phyloP scores from a whole-genome alignment of 2,797 vertebrate genomes.

The Microctenopoma stevenorrisi region DNA sequence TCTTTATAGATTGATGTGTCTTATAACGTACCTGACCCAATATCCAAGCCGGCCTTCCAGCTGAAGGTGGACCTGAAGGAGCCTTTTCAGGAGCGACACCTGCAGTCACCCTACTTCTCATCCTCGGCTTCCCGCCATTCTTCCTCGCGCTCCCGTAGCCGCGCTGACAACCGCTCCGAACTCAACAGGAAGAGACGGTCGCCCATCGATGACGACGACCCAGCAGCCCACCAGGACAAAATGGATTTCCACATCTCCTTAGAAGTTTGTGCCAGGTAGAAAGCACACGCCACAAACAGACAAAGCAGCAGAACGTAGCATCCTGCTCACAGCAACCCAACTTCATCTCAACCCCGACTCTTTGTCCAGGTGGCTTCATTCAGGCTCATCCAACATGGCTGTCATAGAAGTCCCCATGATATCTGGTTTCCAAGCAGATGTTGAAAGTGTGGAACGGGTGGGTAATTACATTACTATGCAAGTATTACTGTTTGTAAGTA shows the following conservation, averaged over 20 bases:
- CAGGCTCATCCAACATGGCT: constrained; percentile 95
- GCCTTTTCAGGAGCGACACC: constrained; percentile 80
- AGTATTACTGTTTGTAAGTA: no score
- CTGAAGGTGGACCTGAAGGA: constrained; percentile 91
- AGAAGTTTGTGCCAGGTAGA: constrained; percentile 91
- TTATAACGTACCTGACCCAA: constrained; percentile 92
- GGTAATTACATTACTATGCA: constrained; percentile 13
- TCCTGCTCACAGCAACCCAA: neutral
- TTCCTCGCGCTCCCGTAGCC: constrained; percentile 69
- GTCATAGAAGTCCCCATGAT: constrained; percentile 92
- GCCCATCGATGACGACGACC: constrained; percentile 89
- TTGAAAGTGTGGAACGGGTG: constrained; percentile 93
- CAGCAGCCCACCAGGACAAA: constrained; percentile 88
- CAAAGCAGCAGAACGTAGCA: neutral
- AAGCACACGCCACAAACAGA: neutral
- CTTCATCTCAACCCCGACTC: neutral
- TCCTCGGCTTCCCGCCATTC: constrained; percentile 56
- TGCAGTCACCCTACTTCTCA: constrained; percentile 44
- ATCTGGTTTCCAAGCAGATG: constrained; percentile 89
- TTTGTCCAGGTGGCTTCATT: constrained; percentile 89
- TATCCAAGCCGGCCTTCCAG: constrained; percentile 92
- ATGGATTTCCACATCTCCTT: constrained; percentile 89
- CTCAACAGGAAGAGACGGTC: constrained; percentile 79
- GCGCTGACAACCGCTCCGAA: constrained; percentile 79
- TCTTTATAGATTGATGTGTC: constrained; percentile 89